phyloP scores from a whole-genome alignment of 2,797 vertebrate species.

The Micromesistius poutassou region DNA sequence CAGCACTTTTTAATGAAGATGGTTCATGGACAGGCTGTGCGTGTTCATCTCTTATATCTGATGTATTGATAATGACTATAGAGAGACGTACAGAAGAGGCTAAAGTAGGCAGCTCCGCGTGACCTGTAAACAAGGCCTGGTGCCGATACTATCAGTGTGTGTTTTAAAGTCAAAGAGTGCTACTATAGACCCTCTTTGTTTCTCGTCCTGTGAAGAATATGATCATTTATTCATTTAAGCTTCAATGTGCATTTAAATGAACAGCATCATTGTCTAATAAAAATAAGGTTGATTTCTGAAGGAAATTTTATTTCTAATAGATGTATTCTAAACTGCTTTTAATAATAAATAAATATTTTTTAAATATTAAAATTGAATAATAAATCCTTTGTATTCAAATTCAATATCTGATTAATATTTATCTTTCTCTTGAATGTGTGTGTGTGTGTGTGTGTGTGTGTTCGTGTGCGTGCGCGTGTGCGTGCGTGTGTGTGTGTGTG shows the following conservation, averaged over 20 bases:
- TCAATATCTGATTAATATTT: background rate
- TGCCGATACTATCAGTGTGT: background rate
- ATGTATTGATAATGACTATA: background rate
- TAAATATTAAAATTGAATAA: too few relatives aligned
- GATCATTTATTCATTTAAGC: background rate
- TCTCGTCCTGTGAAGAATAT: background rate
- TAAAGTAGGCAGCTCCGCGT: background rate
- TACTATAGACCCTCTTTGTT: background rate
- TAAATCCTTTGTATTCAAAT: background rate
- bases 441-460: conserved; percentile 21
- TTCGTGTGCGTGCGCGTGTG: conserved; percentile 37
- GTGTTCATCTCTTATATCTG: background rate
- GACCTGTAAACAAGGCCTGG: background rate
- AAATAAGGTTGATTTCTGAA: background rate
- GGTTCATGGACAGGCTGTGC: background rate
- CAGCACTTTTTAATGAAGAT: background rate
- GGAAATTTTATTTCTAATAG: background rate
- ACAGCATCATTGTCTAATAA: background rate
- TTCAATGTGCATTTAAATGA: background rate
- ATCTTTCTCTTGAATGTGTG: background rate
- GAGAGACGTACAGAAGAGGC: background rate
- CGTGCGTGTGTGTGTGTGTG: conserved; percentile 26
- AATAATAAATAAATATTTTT: too few relatives aligned
- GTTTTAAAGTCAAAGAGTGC: background rate
- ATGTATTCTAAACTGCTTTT: background rate